Evolutionary conservation across 1,140 invertebrate species (phyloP).

Genomic region (Drosophila azteca): DNA sequence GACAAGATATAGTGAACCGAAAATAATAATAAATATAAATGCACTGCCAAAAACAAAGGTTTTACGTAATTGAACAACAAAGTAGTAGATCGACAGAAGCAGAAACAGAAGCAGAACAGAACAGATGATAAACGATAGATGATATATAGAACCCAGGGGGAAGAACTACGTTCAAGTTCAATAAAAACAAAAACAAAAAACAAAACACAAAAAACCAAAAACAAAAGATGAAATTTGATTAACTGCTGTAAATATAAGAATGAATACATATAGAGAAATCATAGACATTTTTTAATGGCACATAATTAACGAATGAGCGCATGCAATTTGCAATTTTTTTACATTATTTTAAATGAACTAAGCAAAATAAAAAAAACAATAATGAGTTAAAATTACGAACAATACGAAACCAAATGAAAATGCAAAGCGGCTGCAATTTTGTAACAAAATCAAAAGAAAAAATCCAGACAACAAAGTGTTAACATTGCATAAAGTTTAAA

Average conservation of each 20-base stretch:
- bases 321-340: conserved; percentile 78
- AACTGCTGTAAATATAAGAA: conserved; percentile 82
- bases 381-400: conserved; percentile 25
- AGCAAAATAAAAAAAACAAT: conserved; percentile 47
- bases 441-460: conserved; percentile 79
- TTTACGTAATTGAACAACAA: conserved; percentile 71
- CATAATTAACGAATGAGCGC: conserved; percentile 67
- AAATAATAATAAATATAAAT: conserved; percentile 76
- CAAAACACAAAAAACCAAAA: conserved; percentile 30
- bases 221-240: conserved; percentile 35
- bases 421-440: conserved; percentile 62
- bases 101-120: neutral
- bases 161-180: conserved; percentile 12
- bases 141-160: conserved; percentile 7
- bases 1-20: conserved; percentile 66
- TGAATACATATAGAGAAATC: conserved; percentile 80
- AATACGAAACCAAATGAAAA: conserved; percentile 26
- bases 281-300: conserved; percentile 81
- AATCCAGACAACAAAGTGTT: conserved; percentile 57
- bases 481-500: conserved; percentile 75
- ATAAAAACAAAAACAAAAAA: conserved; percentile 14
- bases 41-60: conserved; percentile 83
- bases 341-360: conserved; percentile 75
- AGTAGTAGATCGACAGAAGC: conserved; percentile 44
- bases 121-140: neutral